A percentile compares a stretch with the other conserved stretches of the same genome.
These are phyloP conservation scores for Mesoclemmys tuberculata DNA, from an alignment of 2,113 vertebrate genomes.

Conservation along the genomic window DNA sequence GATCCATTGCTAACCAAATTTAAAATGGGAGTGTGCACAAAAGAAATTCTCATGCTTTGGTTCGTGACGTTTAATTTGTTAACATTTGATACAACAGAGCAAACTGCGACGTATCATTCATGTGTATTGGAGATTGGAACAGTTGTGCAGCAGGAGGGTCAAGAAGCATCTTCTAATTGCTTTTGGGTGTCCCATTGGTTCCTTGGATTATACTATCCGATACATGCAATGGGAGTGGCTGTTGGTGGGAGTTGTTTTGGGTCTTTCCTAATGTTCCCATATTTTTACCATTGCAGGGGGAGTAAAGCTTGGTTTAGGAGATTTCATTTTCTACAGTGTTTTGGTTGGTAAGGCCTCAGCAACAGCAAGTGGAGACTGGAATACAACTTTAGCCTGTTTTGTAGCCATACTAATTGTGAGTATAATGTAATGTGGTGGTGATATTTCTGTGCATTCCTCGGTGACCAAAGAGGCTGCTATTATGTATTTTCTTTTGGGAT, in stretches of 20 bases:
- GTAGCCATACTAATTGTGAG: constrained; percentile 98
- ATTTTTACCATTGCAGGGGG: constrained; percentile 84
- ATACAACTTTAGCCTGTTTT: constrained; percentile 98
- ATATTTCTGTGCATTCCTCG: neutral
- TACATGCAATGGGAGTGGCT: neutral
- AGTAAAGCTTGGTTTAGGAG: constrained; percentile 96
- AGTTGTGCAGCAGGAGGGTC: neutral
- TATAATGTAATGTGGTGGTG: constrained; percentile 26
- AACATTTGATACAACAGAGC: neutral
- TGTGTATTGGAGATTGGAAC: neutral
- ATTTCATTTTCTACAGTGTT: constrained; percentile 99
- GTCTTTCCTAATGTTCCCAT: neutral
- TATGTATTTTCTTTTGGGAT: neutral
- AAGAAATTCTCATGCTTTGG: neutral
- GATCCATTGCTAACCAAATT: neutral
- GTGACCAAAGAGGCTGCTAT: neutral
- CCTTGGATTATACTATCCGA: neutral
- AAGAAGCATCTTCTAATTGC: neutral
- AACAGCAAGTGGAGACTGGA: constrained; percentile 98
- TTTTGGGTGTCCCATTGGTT: neutral
- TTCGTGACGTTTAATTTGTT: neutral
- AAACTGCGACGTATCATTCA: neutral
- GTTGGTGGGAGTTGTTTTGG: neutral
- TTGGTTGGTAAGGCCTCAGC: constrained; percentile 98
- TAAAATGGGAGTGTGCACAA: neutral